Evolutionary conservation across 2,888 invertebrate species (phyloP).

Genomic region (Temnothorax rugatulus): DNA sequence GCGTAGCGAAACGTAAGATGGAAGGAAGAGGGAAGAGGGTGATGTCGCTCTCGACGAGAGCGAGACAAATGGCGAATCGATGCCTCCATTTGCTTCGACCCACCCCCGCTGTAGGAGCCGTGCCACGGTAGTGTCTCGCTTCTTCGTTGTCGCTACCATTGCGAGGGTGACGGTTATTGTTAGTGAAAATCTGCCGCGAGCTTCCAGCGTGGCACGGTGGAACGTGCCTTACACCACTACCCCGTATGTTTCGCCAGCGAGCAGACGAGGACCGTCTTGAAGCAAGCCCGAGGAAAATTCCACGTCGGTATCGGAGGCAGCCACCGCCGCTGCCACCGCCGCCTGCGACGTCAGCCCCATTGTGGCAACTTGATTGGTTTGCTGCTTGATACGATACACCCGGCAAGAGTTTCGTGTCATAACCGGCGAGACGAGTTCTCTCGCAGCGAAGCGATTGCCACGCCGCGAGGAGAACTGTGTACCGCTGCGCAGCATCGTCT

Average conservation of each 20-base stretch:
- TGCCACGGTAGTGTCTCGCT: constrained; percentile 39
- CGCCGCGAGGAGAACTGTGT: neutral
- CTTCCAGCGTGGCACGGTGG: constrained; percentile 49
- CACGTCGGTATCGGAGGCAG: constrained; percentile 63
- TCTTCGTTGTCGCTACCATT: constrained; percentile 58
- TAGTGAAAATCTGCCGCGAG: constrained; percentile 70
- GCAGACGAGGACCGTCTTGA: constrained; percentile 42
- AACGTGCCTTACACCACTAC: constrained; percentile 34
- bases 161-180: constrained; percentile 69
- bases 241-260: constrained; percentile 4
- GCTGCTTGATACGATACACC: constrained; percentile 74
- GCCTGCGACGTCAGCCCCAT: constrained; percentile 68
- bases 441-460: neutral
- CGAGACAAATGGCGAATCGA: constrained; percentile 84
- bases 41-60: constrained; percentile 78
- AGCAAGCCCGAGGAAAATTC: constrained; percentile 61
- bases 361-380: constrained; percentile 75
- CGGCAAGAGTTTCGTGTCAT: constrained; percentile 45
- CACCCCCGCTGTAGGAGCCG: constrained; percentile 27
- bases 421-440: constrained; percentile 35
- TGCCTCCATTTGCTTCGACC: constrained; percentile 71
- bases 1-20: constrained; percentile 67
- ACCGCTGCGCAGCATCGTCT: neutral
- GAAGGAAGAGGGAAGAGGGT: constrained; percentile 66
- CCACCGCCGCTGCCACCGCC: constrained; percentile 21